These are phyloP conservation scores for Otocyon megalotis DNA, from an alignment of 2,113 vertebrate species.

Conservation along the genomic window DNA sequence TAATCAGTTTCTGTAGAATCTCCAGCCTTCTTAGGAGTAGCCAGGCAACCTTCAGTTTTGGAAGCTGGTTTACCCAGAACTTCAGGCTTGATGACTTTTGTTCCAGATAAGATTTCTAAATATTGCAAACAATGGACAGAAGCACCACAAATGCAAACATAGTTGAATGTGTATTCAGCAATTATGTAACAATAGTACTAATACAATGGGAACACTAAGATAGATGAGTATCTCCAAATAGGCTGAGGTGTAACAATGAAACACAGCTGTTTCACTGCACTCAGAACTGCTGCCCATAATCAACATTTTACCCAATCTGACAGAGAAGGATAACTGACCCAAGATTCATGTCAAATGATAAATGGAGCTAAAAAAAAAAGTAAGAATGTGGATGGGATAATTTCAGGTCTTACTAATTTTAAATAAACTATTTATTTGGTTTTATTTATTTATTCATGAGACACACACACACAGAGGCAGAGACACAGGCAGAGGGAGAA, in stretches of 20 bases:
- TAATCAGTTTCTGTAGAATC: constrained; percentile 69
- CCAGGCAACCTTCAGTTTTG: constrained; percentile 53
- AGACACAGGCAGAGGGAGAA: too few species aligned
- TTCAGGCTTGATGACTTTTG: constrained; percentile 85
- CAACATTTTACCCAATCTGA: not conserved
- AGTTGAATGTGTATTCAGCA: not conserved
- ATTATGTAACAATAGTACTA: not conserved
- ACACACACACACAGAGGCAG: too few species aligned
- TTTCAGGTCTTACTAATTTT: constrained; percentile 26
- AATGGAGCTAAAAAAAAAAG: not conserved
- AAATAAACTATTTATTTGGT: not conserved
- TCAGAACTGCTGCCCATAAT: not conserved
- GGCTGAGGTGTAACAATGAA: not conserved
- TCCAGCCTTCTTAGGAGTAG: constrained; percentile 85
- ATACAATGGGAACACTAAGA: not conserved
- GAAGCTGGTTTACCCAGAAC: constrained; percentile 58
- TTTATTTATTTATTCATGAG: too few species aligned
- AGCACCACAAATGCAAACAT: constrained; percentile 53
- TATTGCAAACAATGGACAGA: constrained; percentile 73
- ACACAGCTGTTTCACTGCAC: not conserved
- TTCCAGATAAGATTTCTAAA: constrained; percentile 86
- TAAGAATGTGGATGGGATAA: not conserved
- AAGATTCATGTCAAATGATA: not conserved
- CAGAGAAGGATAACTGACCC: not conserved
- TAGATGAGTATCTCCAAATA: not conserved